Base-by-base conservation (phyloP, 2,888 invertebrate genomes). In the Acrobasis suavella region DNA sequence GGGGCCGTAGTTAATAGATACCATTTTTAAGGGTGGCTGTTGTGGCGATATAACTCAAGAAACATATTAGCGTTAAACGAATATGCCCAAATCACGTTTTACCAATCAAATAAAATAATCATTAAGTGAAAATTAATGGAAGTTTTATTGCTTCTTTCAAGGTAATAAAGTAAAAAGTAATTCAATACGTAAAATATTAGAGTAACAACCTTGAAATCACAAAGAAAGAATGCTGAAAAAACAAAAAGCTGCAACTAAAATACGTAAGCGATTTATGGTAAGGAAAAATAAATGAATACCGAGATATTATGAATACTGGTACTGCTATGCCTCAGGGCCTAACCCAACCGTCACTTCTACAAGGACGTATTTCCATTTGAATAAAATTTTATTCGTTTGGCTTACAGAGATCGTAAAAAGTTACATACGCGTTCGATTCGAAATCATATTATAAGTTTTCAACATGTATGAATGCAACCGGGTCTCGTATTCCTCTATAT, bases 401-500 rank as follows among this genome's bases (percentile, higher is more conserved):
- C 77, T 81, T 80, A 79, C 80, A 81, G 74, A 77, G 76, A 77
- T 74, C 76, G 81, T 83, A 83, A 83, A 83, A 83, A 84, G 81
- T 74, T 83, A 76, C 75, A 75, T 80, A 82, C 79, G 82, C 80
- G 81, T 86, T 86, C 86, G 81, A 86, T 88, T 85, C 74, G 77
- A 85, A 88, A 87, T 88, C 87, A 86, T 85, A 85, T 87, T 86
- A 87, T 86, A 82, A 85, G 82, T 87, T 86, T 86, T 86, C 86
- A 86, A 82, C 83, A 86, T 88, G 82, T 83, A 87, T 82, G 84
- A 86, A 86, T 86, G 88, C 87, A 85, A 81, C 79, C 87, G 84
- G 81, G 79, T 78, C 80, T 78, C 81, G 74, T 82, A 82, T 85
- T 80, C 77, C 81, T 76, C 81, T 82, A 86, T 89, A 90, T 89